These are phyloP conservation scores for Drosophila asahinai DNA, from an alignment of 1,140 invertebrate species.

Conservation along the genomic window DNA sequence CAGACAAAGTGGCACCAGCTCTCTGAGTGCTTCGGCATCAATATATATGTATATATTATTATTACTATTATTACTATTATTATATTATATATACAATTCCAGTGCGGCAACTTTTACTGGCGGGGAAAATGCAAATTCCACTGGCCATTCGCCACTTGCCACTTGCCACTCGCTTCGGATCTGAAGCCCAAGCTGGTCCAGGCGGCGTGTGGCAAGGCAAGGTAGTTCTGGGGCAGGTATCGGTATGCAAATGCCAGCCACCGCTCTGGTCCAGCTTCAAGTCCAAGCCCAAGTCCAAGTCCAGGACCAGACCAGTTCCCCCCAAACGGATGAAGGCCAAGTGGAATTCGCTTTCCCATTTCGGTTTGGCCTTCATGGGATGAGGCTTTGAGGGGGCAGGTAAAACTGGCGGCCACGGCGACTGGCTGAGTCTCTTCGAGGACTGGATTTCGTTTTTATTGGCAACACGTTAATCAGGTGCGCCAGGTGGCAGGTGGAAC, in stretches of 20 bases:
- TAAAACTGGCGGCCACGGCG: not conserved
- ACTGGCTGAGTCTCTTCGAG: not conserved
- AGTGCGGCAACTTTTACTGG: constrained; percentile 53
- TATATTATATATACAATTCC: constrained; percentile 25
- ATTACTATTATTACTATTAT: constrained; percentile 5
- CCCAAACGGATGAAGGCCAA: constrained; percentile 47
- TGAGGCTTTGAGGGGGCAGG: not conserved
- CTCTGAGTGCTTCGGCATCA: not conserved
- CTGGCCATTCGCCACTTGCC: not conserved
- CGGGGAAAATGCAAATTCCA: constrained; percentile 45
- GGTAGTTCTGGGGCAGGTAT: constrained; percentile 30
- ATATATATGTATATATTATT: constrained; percentile 20
- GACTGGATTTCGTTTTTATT: constrained; percentile 77
- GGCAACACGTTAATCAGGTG: constrained; percentile 67
- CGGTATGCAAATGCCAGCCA: constrained; percentile 59
- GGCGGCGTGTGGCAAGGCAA: constrained; percentile 43
- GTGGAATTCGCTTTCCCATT: constrained; percentile 79
- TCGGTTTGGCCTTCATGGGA: constrained; percentile 32
- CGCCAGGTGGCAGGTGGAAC: constrained; percentile 35
- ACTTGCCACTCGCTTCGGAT: constrained; percentile 11
- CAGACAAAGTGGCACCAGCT: constrained; percentile 63
- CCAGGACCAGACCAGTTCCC: constrained; percentile 43
- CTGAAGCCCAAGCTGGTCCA: constrained; percentile 5
- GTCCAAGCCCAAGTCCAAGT: not conserved
- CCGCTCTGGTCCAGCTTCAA: constrained; percentile 11